phyloP scores from a whole-genome alignment of 2,113 vertebrate species.

The Hystrix cristata region DNA sequence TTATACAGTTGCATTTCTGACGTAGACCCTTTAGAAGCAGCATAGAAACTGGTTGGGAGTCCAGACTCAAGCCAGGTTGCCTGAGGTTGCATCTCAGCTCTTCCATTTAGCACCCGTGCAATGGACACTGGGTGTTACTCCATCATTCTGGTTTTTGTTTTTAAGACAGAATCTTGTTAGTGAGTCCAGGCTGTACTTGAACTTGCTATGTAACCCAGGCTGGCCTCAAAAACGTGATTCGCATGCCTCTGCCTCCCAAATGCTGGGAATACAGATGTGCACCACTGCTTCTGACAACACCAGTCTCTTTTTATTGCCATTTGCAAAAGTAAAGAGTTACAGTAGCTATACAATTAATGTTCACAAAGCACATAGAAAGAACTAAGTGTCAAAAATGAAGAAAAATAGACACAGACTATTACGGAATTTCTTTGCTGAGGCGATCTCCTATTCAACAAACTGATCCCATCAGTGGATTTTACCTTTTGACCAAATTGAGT shows the following conservation, averaged over 20 bases:
- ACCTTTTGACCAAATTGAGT: background rate
- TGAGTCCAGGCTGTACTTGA: too few relatives aligned
- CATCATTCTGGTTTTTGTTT: background rate
- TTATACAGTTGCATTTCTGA: background rate
- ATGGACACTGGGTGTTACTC: background rate
- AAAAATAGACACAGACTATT: background rate
- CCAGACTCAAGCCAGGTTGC: background rate
- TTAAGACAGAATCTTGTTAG: background rate
- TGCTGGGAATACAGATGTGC: background rate
- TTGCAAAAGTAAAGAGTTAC: background rate
- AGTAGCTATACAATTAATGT: background rate
- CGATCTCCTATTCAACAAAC: background rate
- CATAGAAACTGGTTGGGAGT: background rate
- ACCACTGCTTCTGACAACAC: background rate
- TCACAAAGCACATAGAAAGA: background rate
- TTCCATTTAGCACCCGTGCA: background rate
- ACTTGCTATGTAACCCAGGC: too few relatives aligned
- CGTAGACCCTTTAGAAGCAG: background rate
- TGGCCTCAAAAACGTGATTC: background rate
- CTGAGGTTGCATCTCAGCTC: background rate
- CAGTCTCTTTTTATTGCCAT: background rate
- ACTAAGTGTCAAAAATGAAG: background rate
- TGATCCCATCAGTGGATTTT: background rate
- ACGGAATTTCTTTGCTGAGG: background rate
- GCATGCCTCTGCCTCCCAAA: background rate